Conservation (phyloP, 2,113 vertebrate species). For the Brachyhypopomus gauderio region DNA sequence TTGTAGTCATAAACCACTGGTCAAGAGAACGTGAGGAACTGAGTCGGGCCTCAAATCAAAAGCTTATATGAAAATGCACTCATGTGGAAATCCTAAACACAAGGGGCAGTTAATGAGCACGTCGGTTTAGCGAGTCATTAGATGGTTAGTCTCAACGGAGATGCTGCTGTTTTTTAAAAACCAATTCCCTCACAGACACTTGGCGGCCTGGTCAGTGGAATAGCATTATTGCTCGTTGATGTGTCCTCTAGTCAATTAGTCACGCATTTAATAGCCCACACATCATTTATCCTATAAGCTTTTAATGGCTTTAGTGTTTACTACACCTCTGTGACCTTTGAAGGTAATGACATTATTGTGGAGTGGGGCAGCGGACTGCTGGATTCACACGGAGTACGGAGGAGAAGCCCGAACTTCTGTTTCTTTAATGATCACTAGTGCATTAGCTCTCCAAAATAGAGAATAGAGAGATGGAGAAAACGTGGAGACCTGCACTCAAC, state of each 20-base stretch:
- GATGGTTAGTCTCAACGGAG: background rate
- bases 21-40: too few relatives aligned
- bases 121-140: conserved; percentile 31
- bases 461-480: too few relatives aligned
- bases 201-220: conserved; percentile 41
- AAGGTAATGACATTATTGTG: background rate
- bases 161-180: conserved; percentile 30
- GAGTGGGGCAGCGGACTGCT: background rate
- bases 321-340: conserved; percentile 29
- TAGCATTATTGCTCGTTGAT: conserved; percentile 11
- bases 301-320: conserved; percentile 29
- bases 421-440: too few relatives aligned
- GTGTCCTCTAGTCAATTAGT: conserved; percentile 36
- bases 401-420: too few relatives aligned
- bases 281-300: conserved; percentile 23
- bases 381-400: too few relatives aligned
- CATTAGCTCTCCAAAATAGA: too few relatives aligned
- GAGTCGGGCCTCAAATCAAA: too few relatives aligned
- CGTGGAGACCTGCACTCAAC: too few relatives aligned
- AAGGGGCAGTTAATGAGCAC: conserved; percentile 17
- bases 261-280: conserved; percentile 38
- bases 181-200: conserved; percentile 28
- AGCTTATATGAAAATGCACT: background rate
- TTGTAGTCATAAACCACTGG: too few relatives aligned
- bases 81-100: background rate